A percentile compares a stretch with the other conserved stretches of the same genome.
These are phyloP conservation scores for Stomatorhinus ivindoensis DNA, from an alignment of 2,113 vertebrate species.

Conservation along the genomic window DNA sequence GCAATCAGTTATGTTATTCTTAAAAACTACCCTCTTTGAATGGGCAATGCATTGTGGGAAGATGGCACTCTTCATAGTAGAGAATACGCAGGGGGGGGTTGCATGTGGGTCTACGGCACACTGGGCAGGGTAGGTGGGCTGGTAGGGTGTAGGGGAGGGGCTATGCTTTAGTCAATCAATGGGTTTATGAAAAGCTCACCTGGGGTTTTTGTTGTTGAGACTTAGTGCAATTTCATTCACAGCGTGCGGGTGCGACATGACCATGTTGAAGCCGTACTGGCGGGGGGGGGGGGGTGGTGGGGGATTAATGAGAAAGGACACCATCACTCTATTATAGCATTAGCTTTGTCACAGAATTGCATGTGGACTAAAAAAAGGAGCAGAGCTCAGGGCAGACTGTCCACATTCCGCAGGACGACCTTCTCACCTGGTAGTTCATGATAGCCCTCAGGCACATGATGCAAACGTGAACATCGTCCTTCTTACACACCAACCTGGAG, in stretches of 20 bases:
- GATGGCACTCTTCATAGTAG: neutral
- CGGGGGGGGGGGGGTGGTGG: slow-evolving; percentile 4
- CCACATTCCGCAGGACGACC: neutral
- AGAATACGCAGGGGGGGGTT: neutral
- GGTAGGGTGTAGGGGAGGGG: neutral
- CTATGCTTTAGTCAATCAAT: neutral
- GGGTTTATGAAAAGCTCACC: slow-evolving; percentile 57
- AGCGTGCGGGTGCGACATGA: slow-evolving; percentile 93
- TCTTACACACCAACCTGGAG: slow-evolving; percentile 89
- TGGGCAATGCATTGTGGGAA: slow-evolving; percentile 8
- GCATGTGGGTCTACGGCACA: neutral
- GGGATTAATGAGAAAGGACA: neutral
- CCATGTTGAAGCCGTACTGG: slow-evolving; percentile 98
- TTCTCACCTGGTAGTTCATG: slow-evolving; percentile 94
- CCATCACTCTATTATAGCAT: neutral
- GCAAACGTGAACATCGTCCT: slow-evolving; percentile 94
- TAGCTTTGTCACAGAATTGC: neutral
- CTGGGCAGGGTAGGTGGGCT: neutral
- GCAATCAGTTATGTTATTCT: neutral
- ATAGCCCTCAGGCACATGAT: slow-evolving; percentile 95
- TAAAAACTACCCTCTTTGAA: neutral
- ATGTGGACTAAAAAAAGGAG: neutral
- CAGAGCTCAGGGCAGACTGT: neutral
- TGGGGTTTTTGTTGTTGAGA: slow-evolving; percentile 93
- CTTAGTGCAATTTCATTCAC: slow-evolving; percentile 96